These are phyloP conservation scores for Deilephila porcellus DNA, from an alignment of 2,888 invertebrate genomes.

Conservation along the genomic window DNA sequence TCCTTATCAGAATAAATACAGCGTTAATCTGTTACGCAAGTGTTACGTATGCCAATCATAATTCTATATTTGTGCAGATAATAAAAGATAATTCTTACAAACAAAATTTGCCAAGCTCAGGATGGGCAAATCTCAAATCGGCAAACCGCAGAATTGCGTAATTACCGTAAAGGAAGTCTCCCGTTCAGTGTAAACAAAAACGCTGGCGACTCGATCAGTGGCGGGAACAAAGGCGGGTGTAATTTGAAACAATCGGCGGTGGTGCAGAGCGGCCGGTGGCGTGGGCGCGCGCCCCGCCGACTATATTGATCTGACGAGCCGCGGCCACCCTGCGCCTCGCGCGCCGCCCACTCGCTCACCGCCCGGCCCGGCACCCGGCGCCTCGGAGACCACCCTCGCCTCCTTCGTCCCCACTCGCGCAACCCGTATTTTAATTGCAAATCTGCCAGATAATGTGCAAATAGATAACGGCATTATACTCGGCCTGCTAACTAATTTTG, in stretches of 20 bases:
- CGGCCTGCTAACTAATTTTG: conserved; percentile 79
- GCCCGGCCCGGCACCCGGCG: conserved; percentile 50
- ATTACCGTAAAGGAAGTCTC: conserved; percentile 82
- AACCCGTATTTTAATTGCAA: conserved; percentile 84
- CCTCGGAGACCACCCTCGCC: conserved; percentile 55
- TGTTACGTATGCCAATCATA: no score
- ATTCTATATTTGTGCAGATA: neutral
- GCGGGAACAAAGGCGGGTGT: conserved; percentile 82
- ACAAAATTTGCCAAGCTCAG: neutral
- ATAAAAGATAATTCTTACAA: neutral
- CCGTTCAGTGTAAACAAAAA: conserved; percentile 82
- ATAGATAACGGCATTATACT: conserved; percentile 83
- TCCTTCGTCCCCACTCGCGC: conserved; percentile 56
- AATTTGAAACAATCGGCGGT: conserved; percentile 84
- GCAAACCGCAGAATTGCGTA: conserved; percentile 77
- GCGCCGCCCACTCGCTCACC: conserved; percentile 48
- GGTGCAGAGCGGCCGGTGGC: conserved; percentile 73
- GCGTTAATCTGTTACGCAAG: no score
- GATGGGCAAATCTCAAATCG: conserved; percentile 58
- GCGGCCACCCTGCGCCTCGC: conserved; percentile 52
- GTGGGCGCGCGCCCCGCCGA: conserved; percentile 79
- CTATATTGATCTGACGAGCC: conserved; percentile 83
- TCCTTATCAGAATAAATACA: no score
- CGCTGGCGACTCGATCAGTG: conserved; percentile 79
- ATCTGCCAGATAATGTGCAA: conserved; percentile 85